These are phyloP conservation scores for Gasterosteus aculeatus DNA, from an alignment of 2,113 vertebrate genomes.

Conservation along the genomic window DNA sequence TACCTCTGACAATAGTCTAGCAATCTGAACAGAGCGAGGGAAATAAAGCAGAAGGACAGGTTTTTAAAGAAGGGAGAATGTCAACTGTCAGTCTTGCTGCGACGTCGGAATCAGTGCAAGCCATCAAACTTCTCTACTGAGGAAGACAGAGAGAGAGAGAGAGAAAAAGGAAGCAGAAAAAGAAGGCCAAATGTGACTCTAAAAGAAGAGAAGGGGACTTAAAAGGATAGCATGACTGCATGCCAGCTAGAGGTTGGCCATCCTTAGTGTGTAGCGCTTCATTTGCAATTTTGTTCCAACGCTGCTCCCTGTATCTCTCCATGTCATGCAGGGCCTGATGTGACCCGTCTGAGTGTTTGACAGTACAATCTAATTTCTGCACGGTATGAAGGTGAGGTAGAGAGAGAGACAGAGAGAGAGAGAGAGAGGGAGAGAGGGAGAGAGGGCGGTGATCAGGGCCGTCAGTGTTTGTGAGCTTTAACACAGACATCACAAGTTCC, in stretches of 20 bases:
- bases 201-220: slow-evolving; percentile 22
- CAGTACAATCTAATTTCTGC: slow-evolving; percentile 32
- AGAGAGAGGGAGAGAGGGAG: background rate
- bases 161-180: slow-evolving; percentile 15
- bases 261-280: slow-evolving; percentile 41
- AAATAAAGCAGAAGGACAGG: slow-evolving; percentile 75
- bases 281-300: slow-evolving; percentile 58
- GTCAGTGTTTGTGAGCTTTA: slow-evolving; percentile 55
- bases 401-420: background rate
- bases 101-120: slow-evolving; percentile 75
- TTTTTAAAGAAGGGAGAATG: slow-evolving; percentile 82
- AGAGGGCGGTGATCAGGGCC: slow-evolving; percentile 30
- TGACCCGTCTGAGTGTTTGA: slow-evolving; percentile 32
- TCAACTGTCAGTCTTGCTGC: slow-evolving; percentile 83
- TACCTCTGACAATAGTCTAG: slow-evolving; percentile 77
- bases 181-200: slow-evolving; percentile 27
- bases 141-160: slow-evolving; percentile 50
- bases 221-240: slow-evolving; percentile 45
- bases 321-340: slow-evolving; percentile 26
- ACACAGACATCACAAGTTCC: slow-evolving; percentile 72
- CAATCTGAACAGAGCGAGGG: slow-evolving; percentile 64
- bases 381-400: slow-evolving; percentile 24
- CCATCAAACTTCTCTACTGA: slow-evolving; percentile 72
- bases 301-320: slow-evolving; percentile 48
- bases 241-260: slow-evolving; percentile 43